Evolutionary conservation across 2,797 vertebrate genomes (phyloP).

Genomic region (Vespertilio murinus): DNA sequence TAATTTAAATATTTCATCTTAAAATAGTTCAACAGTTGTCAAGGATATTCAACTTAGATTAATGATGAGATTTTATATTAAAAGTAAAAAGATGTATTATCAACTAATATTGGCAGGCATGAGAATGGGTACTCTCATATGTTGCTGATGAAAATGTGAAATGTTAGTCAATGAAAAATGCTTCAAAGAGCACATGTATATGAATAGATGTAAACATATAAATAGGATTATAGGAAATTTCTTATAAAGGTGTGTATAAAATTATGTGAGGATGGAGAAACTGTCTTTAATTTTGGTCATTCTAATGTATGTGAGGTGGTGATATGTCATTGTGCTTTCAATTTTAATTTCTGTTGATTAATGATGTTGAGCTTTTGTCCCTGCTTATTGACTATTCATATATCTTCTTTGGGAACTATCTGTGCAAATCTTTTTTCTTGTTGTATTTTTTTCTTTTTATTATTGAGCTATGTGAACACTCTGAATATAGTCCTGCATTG

Average conservation of each 20-base stretch:
- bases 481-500: background rate
- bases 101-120: background rate
- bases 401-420: background rate
- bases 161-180: background rate
- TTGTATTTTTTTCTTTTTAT: background rate
- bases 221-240: background rate
- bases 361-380: background rate
- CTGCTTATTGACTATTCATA: background rate
- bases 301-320: background rate
- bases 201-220: background rate
- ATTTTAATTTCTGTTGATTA: background rate
- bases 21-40: background rate
- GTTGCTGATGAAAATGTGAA: background rate
- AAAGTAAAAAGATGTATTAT: background rate
- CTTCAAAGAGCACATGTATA: background rate
- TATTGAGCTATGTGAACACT: background rate
- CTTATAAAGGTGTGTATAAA: background rate
- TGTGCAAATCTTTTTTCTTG: background rate
- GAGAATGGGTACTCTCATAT: background rate
- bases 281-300: background rate
- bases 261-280: background rate
- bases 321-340: background rate
- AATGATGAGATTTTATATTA: background rate
- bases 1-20: conserved; percentile 28
- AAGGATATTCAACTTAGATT: conserved; percentile 26